These are phyloP conservation scores for Phainopepla nitens DNA, from an alignment of 2,113 vertebrate genomes.

Conservation along the genomic window DNA sequence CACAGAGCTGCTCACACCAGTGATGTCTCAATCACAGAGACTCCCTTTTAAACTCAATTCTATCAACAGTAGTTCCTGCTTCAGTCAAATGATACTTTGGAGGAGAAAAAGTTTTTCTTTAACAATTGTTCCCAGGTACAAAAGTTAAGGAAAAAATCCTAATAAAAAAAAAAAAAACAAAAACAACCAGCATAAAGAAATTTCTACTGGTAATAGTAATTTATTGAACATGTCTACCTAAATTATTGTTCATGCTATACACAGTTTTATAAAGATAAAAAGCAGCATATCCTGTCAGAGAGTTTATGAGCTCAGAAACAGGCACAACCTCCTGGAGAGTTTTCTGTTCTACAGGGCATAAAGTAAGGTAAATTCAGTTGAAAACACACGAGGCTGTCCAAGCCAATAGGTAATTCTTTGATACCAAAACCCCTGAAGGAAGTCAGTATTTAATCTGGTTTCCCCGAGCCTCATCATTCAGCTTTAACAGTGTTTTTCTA, in stretches of 20 bases:
- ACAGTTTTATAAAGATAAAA: neutral
- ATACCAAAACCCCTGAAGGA: neutral
- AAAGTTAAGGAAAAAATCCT: neutral
- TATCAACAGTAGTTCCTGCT: neutral
- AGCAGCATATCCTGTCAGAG: neutral
- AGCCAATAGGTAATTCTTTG: neutral
- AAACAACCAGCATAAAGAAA: accelerated
- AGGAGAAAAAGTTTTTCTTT: neutral
- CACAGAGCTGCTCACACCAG: neutral
- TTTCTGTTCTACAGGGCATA: neutral
- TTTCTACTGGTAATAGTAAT: neutral
- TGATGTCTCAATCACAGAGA: neutral
- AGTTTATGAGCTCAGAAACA: neutral
- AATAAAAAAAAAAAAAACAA: neutral
- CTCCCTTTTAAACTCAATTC: neutral
- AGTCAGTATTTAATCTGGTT: neutral
- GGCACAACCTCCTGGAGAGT: neutral
- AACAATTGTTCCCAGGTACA: neutral
- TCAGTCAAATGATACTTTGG: neutral
- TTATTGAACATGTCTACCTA: neutral
- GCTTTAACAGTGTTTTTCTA: neutral
- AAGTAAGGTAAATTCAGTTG: neutral
- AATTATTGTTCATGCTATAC: neutral
- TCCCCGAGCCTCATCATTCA: neutral
- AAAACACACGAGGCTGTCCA: neutral